These are phyloP conservation scores for Mycteria americana DNA, from an alignment of 2,797 vertebrate genomes.

Conservation along the genomic window DNA sequence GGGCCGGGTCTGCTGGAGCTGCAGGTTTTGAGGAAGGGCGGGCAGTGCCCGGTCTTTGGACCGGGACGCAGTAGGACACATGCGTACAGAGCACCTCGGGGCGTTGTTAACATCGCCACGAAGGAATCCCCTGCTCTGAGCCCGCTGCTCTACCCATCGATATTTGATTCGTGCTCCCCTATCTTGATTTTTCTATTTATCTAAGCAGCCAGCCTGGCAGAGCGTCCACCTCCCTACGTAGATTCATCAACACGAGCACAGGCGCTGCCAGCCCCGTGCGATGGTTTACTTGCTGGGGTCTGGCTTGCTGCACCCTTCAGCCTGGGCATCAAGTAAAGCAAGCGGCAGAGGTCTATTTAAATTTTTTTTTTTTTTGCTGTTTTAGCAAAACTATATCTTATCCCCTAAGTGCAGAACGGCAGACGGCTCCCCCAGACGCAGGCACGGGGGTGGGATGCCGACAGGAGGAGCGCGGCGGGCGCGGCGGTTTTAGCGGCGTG, in stretches of 20 bases:
- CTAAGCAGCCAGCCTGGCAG: neutral
- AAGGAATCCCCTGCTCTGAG: neutral
- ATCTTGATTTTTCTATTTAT: neutral
- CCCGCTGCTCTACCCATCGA: neutral
- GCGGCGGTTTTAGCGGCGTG: fast-evolving
- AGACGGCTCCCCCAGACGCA: neutral
- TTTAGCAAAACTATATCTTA: neutral
- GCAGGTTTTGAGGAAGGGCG: neutral
- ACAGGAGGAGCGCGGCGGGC: neutral
- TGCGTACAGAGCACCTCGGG: fast-evolving
- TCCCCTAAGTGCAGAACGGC: fast-evolving
- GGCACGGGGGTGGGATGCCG: neutral
- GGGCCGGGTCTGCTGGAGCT: neutral
- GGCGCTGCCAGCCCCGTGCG: fast-evolving
- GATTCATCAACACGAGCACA: neutral
- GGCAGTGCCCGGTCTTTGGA: too few species aligned
- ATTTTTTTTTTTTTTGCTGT: neutral
- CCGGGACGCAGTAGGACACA: neutral
- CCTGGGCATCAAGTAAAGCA: neutral
- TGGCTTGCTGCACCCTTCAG: neutral
- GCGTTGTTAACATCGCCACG: fast-evolving
- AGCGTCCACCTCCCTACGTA: neutral
- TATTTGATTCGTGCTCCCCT: neutral
- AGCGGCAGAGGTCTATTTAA: neutral
- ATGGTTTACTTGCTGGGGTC: neutral